Evolutionary conservation across 1,140 invertebrate genomes (phyloP), one percentile per base, ranked within the genome.

Genomic region (Platyura marginata): DNA sequence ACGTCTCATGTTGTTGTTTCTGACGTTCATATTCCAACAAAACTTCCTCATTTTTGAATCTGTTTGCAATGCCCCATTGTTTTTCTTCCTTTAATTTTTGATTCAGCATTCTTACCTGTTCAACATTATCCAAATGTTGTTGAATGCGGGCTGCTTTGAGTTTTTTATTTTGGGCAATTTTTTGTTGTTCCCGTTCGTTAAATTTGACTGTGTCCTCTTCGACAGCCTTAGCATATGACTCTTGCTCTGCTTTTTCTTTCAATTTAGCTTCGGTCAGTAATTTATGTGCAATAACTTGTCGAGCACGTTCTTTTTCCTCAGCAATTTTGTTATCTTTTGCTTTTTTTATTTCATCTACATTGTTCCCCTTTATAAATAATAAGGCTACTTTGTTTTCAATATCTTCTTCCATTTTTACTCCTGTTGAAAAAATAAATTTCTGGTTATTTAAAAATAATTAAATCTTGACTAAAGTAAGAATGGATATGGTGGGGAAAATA

Each of bases 21-120:
- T 46, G 45, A 37, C 59, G 56, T 40, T 64, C 57, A 25, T 59
- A 64, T 38, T 62, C 59, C 32, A 59, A 41, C 6, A 59, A 53
- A 13, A 51, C 47, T 33, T 54, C 51, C 0, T 63, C 47, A 2
- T 57, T 52, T 33, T 59, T 53, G 34, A 51, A 47, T 16, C 51
- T 34, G 40, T 57, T 57, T 36, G 52, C 33, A 42, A 54, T 46
- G 38, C 51, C 51, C 51, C 53, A 55, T 44, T 49, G 48, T 42
- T 46, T 46, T n/a, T 52, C 16, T 35, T 55, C 51, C 15, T 42
- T 21, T 39, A 52, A 45, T 18, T 48, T 21, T n/a, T 15, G 9
- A 47, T 43, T 50, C 23, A 34, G 18, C 16, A 34, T 32, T 35
- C 47, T 38, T 18, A 41, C 33, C 21, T 29, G 37, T 42, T 49